phyloP scores from a whole-genome alignment of 2,888 invertebrate genomes.

The Cyrtodaria siliqua region DNA sequence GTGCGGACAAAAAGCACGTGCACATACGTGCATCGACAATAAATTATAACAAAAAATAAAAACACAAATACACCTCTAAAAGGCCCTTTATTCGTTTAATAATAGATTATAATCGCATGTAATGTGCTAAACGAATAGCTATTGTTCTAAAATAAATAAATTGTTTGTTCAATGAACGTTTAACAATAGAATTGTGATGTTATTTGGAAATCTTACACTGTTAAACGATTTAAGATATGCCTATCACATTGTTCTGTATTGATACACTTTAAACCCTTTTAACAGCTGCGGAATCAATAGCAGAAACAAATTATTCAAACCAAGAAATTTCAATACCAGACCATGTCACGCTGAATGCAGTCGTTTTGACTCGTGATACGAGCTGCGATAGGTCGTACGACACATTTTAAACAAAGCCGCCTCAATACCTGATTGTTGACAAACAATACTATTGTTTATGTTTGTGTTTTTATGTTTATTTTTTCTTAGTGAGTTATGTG shows the following conservation, averaged over 20 bases:
- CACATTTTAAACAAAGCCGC: slow-evolving; percentile 34
- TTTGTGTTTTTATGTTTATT: too few relatives aligned
- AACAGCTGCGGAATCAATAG: slow-evolving; percentile 6
- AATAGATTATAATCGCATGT: slow-evolving; percentile 39
- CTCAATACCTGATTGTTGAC: too few relatives aligned
- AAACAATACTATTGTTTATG: too few relatives aligned
- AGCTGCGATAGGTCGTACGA: slow-evolving; percentile 28
- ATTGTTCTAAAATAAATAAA: slow-evolving; percentile 55
- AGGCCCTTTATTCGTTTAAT: slow-evolving; percentile 35
- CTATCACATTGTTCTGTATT: slow-evolving; percentile 34
- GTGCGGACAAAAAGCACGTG: too few relatives aligned
- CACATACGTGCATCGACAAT: slow-evolving; percentile 21
- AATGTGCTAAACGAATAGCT: slow-evolving; percentile 54
- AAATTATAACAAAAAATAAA: slow-evolving; percentile 31
- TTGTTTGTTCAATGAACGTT: slow-evolving; percentile 57
- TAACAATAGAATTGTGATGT: slow-evolving; percentile 45
- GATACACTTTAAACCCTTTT: slow-evolving; percentile 14
- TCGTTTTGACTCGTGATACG: neutral
- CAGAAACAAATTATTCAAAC: too few relatives aligned
- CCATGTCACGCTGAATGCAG: too few relatives aligned
- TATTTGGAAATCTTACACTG: slow-evolving; percentile 51
- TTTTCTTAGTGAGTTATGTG: too few relatives aligned
- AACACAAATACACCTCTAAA: slow-evolving; percentile 45
- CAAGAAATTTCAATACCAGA: too few relatives aligned
- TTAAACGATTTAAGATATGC: slow-evolving; percentile 52